phyloP scores from a whole-genome alignment of 2,113 vertebrate species.

The Narcine bancroftii region DNA sequence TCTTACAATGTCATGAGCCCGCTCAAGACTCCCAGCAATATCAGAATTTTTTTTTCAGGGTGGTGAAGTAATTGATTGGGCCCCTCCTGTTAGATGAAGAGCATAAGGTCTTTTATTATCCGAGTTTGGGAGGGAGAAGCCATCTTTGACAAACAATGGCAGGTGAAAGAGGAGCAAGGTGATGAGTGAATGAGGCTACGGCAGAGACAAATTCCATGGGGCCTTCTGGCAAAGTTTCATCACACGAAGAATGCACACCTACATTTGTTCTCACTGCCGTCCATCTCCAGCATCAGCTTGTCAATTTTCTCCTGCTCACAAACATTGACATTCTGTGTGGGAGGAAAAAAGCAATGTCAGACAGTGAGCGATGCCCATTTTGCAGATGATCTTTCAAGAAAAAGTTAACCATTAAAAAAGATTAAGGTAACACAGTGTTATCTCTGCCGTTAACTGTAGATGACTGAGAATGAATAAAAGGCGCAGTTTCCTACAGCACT shows the following conservation, averaged over 20 bases:
- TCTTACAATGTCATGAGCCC: no score
- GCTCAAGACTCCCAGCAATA: background rate
- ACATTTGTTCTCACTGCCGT: constrained; percentile 97
- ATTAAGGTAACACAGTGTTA: no score
- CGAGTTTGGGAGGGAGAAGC: background rate
- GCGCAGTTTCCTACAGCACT: background rate
- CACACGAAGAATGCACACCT: constrained; percentile 49
- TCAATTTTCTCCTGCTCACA: constrained; percentile 89
- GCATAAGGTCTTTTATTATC: background rate
- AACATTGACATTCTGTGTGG: constrained; percentile 69
- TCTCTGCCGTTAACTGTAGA: no score
- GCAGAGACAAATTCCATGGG: background rate
- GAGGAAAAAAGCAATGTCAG: background rate
- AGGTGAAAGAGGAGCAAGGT: background rate
- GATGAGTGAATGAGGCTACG: background rate
- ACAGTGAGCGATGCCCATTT: background rate
- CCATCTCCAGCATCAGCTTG: constrained; percentile 94
- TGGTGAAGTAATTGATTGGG: background rate
- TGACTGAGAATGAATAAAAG: background rate
- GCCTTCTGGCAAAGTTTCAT: background rate
- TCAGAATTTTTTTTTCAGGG: background rate
- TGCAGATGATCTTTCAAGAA: background rate
- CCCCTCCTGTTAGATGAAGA: background rate
- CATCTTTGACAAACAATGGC: no score
- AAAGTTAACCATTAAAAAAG: no score